Base-by-base conservation (phyloP, 2,797 vertebrate genomes). In the Protosalanx chinensis region DNA sequence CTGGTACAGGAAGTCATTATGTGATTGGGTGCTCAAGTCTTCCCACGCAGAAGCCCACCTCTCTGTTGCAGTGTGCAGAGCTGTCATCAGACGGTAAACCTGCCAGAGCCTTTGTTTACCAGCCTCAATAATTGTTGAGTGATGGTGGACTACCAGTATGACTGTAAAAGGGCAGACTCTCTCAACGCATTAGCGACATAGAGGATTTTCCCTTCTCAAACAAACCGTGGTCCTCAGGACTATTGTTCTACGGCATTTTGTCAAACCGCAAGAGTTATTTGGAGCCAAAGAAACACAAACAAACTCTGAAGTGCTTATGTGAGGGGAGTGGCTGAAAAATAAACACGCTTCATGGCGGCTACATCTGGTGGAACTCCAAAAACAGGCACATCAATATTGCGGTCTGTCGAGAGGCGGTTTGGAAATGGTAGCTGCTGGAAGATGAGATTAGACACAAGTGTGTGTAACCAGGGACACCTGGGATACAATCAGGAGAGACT, bases 181-280 rank as follows among this genome's bases (percentile, higher is more conserved):
- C 35, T 71, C 72, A 68, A 68, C 32, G 71, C 3, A 68, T 75
- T 51, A 58, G 63, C 68, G 33, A 62, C 67, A 20, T 23, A 74
- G 64, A 81, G 76, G 72, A 79, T 71, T 69, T 70, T 76, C 35
- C 37, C 68, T 23, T 68, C 74, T 76, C 70, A 75, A 85, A 80
- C 77, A 74, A 84, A 79, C 69, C 69, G 7, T 53, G 18, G 41
- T 33, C 35, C 74, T 81, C 70, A 72, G 80, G 79, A 67, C 72
- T 35, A 15, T 60, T 6, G 41, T 18, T 68, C 41, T 64, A 6
- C n/a, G 41, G 73, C 70, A 4, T 32, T 37, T 68, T 69, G 72
- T 64, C 29, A 70, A 73, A 73, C 72, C 66, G 16, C 66, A 32
- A 7, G 16, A 63, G 59, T 46, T 29, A 61, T 64, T 5, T n/a